phyloP scores from a whole-genome alignment of 2,797 vertebrate species.

The Crocodylus rhombifer region DNA sequence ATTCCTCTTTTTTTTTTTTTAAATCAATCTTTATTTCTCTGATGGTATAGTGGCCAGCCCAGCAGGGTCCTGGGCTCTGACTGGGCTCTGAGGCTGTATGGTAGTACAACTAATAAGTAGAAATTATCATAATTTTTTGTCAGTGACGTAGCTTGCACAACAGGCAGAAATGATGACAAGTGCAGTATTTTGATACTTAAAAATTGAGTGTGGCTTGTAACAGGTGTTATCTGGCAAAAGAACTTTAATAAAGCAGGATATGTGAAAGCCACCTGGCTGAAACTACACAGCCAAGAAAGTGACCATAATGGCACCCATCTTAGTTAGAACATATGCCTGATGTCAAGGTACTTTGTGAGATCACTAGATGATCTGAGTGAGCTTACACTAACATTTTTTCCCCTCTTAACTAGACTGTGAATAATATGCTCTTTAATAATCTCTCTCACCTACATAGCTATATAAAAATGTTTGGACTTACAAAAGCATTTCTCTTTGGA shows the following conservation, averaged over 20 bases:
- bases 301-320: conserved; percentile 17
- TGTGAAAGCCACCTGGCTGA: conserved; percentile 13
- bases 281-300: conserved; percentile 5
- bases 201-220: not conserved
- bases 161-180: not conserved
- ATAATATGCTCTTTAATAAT: not conserved
- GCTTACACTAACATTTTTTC: conserved; percentile 9
- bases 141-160: not conserved
- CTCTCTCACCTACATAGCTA: not conserved
- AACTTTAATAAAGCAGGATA: conserved; percentile 19
- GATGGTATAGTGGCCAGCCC: conserved; percentile 6
- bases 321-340: not conserved
- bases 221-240: conserved; percentile 16
- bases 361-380: not conserved
- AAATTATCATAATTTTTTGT: conserved; percentile 52
- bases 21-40: not conserved
- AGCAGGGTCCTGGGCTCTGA: not conserved
- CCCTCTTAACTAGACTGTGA: not conserved
- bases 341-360: conserved; percentile 1
- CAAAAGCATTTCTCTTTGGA: not conserved
- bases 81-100: not conserved
- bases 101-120: conserved; percentile 30
- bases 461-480: not conserved
- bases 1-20: not conserved
- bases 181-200: conserved; percentile 26